Evolutionary conservation across 2,888 invertebrate genomes (phyloP), one percentile per base, ranked within the genome.

Genomic region (Bhutanitis thaidina): DNA sequence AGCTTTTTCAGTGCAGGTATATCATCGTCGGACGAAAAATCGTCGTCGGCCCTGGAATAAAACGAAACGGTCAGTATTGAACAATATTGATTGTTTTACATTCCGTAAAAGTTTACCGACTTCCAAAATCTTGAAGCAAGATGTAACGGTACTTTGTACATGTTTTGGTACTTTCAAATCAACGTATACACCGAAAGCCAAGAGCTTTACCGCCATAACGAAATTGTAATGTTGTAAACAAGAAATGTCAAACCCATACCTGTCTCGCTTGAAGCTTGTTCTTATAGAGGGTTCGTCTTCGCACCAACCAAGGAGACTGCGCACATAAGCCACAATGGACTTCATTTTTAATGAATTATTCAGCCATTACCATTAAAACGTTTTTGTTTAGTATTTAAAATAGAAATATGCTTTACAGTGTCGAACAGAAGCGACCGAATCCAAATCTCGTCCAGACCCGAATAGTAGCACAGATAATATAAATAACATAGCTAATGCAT

Each of bases 131-230:
- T 85, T 9, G 76, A 69, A 9, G 89, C 90, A 32, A 66, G 52
- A 61, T 77, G 81, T 35, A 90, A 59, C 1, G 86, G 71, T 59
- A 89, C 71, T 54, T 69, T 81, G 57, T 75, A 73, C 85, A 86
- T 83, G 56, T 63, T 71, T 55, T 57, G 44, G 36, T 8, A 37
- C 30, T 57, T 52, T 56, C 32, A 38, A 58, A 55, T 45, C 45
- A 46, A 48, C 43, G 54, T 60, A 43, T 49, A 53, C 62, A 43
- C 2, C 43, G 62, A 69, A 72, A 69, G 69, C 64, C 58, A 63
- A 59, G 50, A 68, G 72, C 74, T 84, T 90, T 89, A 74, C 90
- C 90, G 90, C 90, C 90, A 88, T 88, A 88, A 79, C 78, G 67
- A 72, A 64, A 61, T 57, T 59, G 57, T 59, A 67, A 56, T 73